These are phyloP conservation scores for Dreissena rostriformis DNA, from an alignment of 1,140 invertebrate genomes.

Conservation along the genomic window DNA sequence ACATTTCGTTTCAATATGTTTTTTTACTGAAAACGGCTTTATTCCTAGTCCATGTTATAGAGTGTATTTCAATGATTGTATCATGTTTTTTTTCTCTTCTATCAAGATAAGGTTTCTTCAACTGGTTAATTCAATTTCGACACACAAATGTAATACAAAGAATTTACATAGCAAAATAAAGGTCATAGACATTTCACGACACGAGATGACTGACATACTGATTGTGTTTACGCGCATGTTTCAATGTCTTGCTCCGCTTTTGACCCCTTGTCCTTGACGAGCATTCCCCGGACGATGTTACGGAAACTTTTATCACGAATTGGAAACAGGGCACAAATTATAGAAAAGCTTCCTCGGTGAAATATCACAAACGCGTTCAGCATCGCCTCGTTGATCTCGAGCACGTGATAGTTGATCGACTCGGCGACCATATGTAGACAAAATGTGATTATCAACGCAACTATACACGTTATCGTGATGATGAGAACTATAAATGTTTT, in stretches of 20 bases:
- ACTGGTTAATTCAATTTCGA: no score
- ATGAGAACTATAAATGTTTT: slow-evolving; percentile 50
- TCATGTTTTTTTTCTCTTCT: no score
- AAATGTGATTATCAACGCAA: slow-evolving; percentile 45
- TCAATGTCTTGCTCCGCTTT: background rate
- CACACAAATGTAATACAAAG: background rate
- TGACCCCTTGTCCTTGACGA: background rate
- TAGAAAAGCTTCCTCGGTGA: slow-evolving; percentile 49
- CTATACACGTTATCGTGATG: slow-evolving; percentile 44
- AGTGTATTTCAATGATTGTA: no score
- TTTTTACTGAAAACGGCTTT: no score
- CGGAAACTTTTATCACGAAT: slow-evolving; percentile 47
- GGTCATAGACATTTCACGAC: background rate
- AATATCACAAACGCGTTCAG: slow-evolving; percentile 53
- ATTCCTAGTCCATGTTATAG: no score
- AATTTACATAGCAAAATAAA: background rate
- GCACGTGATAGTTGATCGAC: slow-evolving; percentile 23
- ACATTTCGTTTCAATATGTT: no score
- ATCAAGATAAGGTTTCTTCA: no score
- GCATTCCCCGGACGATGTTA: background rate
- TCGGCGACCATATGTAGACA: slow-evolving; percentile 46
- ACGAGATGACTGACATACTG: no score
- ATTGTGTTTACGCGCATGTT: background rate
- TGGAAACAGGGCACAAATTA: slow-evolving; percentile 53
- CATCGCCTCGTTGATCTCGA: background rate